A percentile compares a stretch with the other conserved stretches of the same genome.
These are phyloP conservation scores for Elymnias hypermnestra DNA, from an alignment of 1,140 invertebrate genomes.

Conservation along the genomic window DNA sequence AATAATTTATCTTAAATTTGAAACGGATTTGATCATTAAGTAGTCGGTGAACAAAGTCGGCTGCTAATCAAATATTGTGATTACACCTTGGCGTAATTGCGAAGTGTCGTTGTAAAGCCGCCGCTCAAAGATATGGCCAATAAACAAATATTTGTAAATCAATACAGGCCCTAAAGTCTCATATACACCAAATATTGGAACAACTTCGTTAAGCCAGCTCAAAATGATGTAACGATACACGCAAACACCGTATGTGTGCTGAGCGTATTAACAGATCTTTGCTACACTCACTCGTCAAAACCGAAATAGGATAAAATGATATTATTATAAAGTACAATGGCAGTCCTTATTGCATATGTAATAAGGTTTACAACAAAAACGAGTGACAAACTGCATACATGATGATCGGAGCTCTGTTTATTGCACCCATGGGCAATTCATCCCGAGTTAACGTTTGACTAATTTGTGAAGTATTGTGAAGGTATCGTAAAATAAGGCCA, in stretches of 20 bases:
- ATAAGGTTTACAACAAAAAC: conserved; percentile 9
- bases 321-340: conserved; percentile 2
- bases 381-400: conserved; percentile 40
- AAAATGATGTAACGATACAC: conserved; percentile 63
- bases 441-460: conserved; percentile 68
- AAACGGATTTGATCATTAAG: not conserved
- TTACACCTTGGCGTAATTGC: conserved; percentile 52
- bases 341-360: conserved; percentile 8
- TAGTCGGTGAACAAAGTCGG: conserved; percentile 5
- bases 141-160: conserved; percentile 65
- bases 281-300: conserved; percentile 22
- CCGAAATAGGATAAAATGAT: conserved; percentile 24
- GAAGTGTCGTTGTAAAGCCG: conserved; percentile 49
- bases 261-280: conserved; percentile 66
- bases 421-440: conserved; percentile 67
- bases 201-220: conserved; percentile 57
- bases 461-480: conserved; percentile 69
- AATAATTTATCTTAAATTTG: no score
- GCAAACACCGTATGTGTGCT: conserved; percentile 62
- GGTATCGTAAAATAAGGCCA: conserved; percentile 48
- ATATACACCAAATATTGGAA: conserved; percentile 65
- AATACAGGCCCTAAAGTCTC: conserved; percentile 63
- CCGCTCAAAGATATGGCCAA: conserved; percentile 49
- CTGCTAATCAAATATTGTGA: conserved; percentile 29
- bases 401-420: conserved; percentile 58